phyloP scores from a whole-genome alignment of 1,140 invertebrate genomes.

The Drosophila ogumai region DNA sequence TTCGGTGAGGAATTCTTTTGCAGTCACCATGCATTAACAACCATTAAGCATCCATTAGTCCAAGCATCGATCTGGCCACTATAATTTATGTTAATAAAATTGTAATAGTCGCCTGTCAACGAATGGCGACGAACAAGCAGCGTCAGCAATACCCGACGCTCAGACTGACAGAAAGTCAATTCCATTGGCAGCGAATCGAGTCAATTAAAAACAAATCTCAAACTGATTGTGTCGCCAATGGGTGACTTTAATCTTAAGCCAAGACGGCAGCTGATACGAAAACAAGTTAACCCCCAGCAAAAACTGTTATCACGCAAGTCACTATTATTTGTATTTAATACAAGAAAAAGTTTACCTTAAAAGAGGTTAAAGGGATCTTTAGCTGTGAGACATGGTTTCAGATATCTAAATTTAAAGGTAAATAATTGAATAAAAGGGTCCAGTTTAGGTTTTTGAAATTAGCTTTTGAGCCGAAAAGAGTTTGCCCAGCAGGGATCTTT shows the following conservation, averaged over 20 bases:
- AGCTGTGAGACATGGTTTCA: too few species aligned
- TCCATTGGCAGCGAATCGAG: conserved; percentile 55
- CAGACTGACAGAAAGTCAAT: conserved; percentile 49
- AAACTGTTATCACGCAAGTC: neutral
- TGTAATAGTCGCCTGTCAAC: conserved; percentile 67
- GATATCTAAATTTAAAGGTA: too few species aligned
- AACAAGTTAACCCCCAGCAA: conserved; percentile 32
- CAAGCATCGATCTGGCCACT: conserved; percentile 29
- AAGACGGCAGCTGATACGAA: conserved; percentile 23
- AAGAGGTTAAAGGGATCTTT: neutral
- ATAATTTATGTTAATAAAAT: conserved; percentile 77
- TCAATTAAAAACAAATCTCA: conserved; percentile 69
- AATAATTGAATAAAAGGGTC: neutral
- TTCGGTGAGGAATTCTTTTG: conserved; percentile 40
- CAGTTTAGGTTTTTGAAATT: neutral
- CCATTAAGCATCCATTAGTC: conserved; percentile 62
- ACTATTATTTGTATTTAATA: neutral
- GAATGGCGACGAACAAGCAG: conserved; percentile 62
- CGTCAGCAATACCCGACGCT: conserved; percentile 27
- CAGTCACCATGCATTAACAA: conserved; percentile 39
- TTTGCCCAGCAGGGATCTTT: neutral
- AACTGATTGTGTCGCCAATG: conserved; percentile 51
- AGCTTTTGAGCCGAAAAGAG: neutral
- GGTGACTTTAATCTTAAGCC: conserved; percentile 57
- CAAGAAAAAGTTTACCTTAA: neutral